Percentiles rank a stretch among this genome's conserved stretches.
phyloP scores from a whole-genome alignment of 2,888 invertebrate genomes.

The Heteromurus nitidus region DNA sequence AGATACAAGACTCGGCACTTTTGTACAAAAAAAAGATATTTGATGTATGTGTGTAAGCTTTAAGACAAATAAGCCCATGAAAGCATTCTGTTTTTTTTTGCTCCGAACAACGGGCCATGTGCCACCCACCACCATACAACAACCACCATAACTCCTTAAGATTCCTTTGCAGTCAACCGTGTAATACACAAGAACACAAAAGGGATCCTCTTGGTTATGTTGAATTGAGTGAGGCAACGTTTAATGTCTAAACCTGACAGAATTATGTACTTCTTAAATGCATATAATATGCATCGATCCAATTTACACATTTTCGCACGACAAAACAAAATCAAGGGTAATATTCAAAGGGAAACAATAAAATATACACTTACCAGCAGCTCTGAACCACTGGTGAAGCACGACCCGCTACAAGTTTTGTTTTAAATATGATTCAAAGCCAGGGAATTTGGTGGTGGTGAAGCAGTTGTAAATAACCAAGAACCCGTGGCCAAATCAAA shows the following conservation, averaged over 20 bases:
- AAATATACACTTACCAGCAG: constrained; percentile 47
- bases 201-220: neutral
- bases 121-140: constrained; percentile 23
- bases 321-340: constrained; percentile 25
- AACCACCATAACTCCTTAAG: neutral
- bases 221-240: neutral
- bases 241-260: constrained; percentile 13
- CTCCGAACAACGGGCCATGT: neutral
- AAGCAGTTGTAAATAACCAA: constrained; percentile 8
- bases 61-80: neutral
- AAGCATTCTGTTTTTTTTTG: neutral
- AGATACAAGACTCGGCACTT: neutral
- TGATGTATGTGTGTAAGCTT: too few species aligned
- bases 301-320: neutral
- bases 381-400: constrained; percentile 35
- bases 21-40: neutral
- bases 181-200: neutral
- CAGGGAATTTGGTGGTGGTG: neutral
- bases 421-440: constrained; percentile 16
- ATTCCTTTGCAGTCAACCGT: constrained; percentile 21
- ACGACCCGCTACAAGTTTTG: constrained; percentile 40
- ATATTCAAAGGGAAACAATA: constrained; percentile 31
- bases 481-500: neutral
- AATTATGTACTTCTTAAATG: constrained; percentile 4
- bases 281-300: neutral